A percentile compares a stretch with the other conserved stretches of the same genome.
These are phyloP conservation scores for Erebia palarica DNA, from an alignment of 2,888 invertebrate genomes.

Conservation along the genomic window DNA sequence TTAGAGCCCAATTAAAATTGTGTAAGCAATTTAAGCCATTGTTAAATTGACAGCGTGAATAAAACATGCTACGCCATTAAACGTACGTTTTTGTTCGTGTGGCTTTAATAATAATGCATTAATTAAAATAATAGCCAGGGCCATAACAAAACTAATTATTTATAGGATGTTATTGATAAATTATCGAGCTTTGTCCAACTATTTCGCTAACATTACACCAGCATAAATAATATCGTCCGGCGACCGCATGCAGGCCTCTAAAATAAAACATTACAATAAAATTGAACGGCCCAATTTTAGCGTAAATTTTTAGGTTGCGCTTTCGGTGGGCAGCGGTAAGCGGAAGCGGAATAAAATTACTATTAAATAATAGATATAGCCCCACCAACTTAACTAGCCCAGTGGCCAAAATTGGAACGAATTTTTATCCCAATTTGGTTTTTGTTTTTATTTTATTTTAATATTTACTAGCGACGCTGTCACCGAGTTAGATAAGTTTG, in stretches of 20 bases:
- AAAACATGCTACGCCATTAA: not conserved
- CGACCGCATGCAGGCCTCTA: constrained; percentile 33
- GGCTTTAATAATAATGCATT: constrained; percentile 21
- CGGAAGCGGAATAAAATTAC: too few species aligned
- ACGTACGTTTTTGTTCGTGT: constrained; percentile 17
- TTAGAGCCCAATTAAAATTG: not conserved
- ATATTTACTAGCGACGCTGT: too few species aligned
- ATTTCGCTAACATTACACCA: constrained; percentile 36
- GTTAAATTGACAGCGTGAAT: constrained; percentile 3
- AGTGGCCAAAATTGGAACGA: too few species aligned
- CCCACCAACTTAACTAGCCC: too few species aligned
- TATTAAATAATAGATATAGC: too few species aligned
- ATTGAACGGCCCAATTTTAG: constrained; percentile 34
- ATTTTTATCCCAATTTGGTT: too few species aligned
- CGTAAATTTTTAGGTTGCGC: constrained; percentile 29
- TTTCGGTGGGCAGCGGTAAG: too few species aligned
- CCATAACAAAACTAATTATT: constrained; percentile 38
- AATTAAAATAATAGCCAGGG: constrained; percentile 35
- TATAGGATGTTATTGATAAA: constrained; percentile 38
- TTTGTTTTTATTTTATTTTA: too few species aligned
- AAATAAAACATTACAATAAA: constrained; percentile 39
- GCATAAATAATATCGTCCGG: constrained; percentile 35
- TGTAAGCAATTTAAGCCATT: not conserved
- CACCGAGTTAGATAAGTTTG: too few species aligned
- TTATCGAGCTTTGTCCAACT: constrained; percentile 37